Evolutionary conservation across 2,113 vertebrate genomes (phyloP).

Genomic region (Xiphorhynchus elegans): DNA sequence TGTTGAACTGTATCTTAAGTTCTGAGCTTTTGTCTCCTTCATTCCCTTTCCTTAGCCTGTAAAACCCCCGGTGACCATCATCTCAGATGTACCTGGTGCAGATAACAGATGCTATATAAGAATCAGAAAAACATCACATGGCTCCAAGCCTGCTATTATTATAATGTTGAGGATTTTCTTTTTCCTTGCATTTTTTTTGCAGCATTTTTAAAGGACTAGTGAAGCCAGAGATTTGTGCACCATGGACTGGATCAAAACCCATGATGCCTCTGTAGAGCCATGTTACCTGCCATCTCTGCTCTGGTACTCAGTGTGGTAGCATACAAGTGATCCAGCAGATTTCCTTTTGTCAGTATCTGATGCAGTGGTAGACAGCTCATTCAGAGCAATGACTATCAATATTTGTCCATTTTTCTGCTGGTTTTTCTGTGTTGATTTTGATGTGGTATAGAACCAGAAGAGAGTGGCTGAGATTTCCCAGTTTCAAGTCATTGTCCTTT

Average conservation of each 20-base stretch:
- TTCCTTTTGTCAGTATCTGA: not conserved
- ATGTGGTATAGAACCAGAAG: not conserved
- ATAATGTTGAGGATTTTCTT: not conserved
- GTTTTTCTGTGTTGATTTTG: not conserved
- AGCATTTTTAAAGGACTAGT: not conserved
- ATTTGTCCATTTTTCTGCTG: not conserved
- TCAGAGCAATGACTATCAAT: accelerated
- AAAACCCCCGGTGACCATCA: not conserved
- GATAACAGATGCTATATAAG: not conserved
- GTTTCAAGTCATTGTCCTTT: not conserved
- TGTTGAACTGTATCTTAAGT: not conserved
- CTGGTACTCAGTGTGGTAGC: not conserved
- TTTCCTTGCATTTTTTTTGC: not conserved
- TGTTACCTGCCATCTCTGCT: not conserved
- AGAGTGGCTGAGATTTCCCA: not conserved
- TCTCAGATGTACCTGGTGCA: not conserved
- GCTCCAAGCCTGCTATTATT: not conserved
- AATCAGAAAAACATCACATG: not conserved
- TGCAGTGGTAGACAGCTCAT: not conserved
- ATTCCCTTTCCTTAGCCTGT: not conserved
- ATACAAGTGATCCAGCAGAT: accelerated
- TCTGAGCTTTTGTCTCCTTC: not conserved
- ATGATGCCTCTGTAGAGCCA: accelerated
- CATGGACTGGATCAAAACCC: accelerated
- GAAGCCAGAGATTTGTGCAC: not conserved